Evolutionary conservation across 1,140 invertebrate genomes (phyloP), one percentile per base, ranked within the genome.

Genomic region (Stegodyphus mimosarum): DNA sequence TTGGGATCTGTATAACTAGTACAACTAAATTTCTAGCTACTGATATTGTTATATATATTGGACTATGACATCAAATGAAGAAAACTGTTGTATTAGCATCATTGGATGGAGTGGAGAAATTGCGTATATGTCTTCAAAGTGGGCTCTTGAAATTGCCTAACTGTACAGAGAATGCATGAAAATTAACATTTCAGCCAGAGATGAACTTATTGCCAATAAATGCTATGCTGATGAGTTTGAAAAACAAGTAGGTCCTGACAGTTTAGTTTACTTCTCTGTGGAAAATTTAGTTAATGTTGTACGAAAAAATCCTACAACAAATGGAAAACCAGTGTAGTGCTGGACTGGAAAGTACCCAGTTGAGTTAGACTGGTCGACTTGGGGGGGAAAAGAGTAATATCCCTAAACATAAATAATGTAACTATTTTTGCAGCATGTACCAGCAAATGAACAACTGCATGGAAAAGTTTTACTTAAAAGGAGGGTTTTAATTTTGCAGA

Each of bases 121-220:
- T 49, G 71, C 80, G 7, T 86, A 86, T 63, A 69, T 80, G 15
- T 70, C 77, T 11, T 0, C 75, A 18, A 76, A 52, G 15, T 86
- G 77, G 77, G 70, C 60, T 63, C 10, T 17, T 66, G 71, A 83
- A n/a, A 74, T 83, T 48, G 15, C n/a, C n/a, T n/a, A n/a, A n/a
- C n/a, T n/a, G n/a, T n/a, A n/a, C n/a, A n/a, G n/a, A n/a, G n/a
- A n/a, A n/a, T 99, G 98, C 91, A 99, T 99, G 98, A 98, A 98
- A 70, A 99, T 99, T 88, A 99, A 99, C 90, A 99, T 99, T 88
- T 98, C 98, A n/a, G 99, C 98, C 0, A 92, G 94, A 83, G 96
- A 98, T 90, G 98, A 99, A 91, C 93, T 99, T 9, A 97, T 99
- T 88, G 97, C 97, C 18, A 99, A 98, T 91, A 95, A 94, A 90